Base-by-base conservation (phyloP, 2,113 vertebrate species). In the Myodes glareolus region DNA sequence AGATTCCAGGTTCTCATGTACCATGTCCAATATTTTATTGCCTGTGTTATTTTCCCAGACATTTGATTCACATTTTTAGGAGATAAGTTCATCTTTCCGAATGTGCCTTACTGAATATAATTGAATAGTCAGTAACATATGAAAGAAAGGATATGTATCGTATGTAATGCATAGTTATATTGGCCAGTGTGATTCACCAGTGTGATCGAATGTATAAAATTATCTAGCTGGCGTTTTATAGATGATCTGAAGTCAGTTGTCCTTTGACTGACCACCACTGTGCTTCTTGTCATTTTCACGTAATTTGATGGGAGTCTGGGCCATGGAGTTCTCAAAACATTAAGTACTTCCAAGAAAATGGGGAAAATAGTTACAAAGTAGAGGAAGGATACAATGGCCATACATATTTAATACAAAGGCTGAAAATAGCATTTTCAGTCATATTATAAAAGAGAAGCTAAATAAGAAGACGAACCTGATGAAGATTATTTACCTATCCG, bases 91-190 rank as follows among this genome's bases (percentile, higher is more conserved):
- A 45, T 52, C 3, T 84, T n/a, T 65, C 29, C 0, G 2, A 75
- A 29, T 23, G 31, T 55, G 14, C 16, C 52, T 72, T 70, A 61
- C 0, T 61, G 27, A 1, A 50, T 17, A 42, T 31, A 23, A 16
- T 6, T 47, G n/a, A 2, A 42, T 1, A 42, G 52, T 55, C 8
- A 65, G 31, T 3, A 67, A 14, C 13, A 67, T 42, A 50, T 42
- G 12, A 12, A 61, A 70, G 13, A 0, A 82, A 70, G 19, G 1
- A 82, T 45, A 50, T 70, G 4, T 14, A 6, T 88, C 45, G 19
- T 5, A 47, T 1, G 4, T 33, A 33, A 3, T 14, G 19, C 52
- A 14, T 0, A 12, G n/a, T 36, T 8, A 31, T 39, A 17, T 50
- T 52, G 5, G 0, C 58, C 19, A n/a, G n/a, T n/a, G n/a, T n/a